phyloP scores from a whole-genome alignment of 2,888 invertebrate genomes.

The Epirrhoe tristata region DNA sequence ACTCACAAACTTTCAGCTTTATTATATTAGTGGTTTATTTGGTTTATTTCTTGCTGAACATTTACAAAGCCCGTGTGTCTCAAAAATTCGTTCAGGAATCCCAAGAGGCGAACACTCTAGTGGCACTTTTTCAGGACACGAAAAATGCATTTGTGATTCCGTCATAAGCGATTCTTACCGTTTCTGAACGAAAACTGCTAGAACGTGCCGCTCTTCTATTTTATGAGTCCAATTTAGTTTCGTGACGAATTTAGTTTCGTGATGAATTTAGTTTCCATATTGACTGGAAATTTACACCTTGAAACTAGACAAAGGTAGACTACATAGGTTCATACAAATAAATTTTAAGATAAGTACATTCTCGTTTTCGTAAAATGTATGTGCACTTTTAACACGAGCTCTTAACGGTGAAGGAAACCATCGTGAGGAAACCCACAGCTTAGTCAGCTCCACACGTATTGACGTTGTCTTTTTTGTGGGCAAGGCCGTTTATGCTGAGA shows the following conservation, averaged over 20 bases:
- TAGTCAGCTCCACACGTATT: too few species aligned
- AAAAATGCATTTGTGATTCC: conserved; percentile 81
- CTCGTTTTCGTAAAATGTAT: too few species aligned
- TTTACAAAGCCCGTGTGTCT: conserved; percentile 49
- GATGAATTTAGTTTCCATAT: conserved; percentile 13
- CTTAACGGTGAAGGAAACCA: too few species aligned
- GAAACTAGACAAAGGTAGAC: background rate
- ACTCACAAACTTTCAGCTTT: too few species aligned
- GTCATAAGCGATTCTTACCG: conserved; percentile 72
- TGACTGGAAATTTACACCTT: background rate
- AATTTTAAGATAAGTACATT: too few species aligned
- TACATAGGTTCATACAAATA: too few species aligned
- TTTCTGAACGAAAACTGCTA: conserved; percentile 53
- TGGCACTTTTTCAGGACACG: conserved; percentile 77
- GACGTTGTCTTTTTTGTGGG: too few species aligned
- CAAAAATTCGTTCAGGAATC: conserved; percentile 57
- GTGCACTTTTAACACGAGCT: too few species aligned
- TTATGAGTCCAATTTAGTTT: conserved; percentile 34
- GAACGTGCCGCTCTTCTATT: conserved; percentile 36
- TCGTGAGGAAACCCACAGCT: too few species aligned
- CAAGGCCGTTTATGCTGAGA: too few species aligned
- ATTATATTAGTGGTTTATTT: too few species aligned
- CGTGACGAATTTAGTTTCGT: conserved; percentile 18
- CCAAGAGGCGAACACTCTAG: conserved; percentile 59
- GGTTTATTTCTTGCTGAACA: background rate